Conservation (phyloP, 2,113 vertebrate genomes). For the Rutilus rutilus region DNA sequence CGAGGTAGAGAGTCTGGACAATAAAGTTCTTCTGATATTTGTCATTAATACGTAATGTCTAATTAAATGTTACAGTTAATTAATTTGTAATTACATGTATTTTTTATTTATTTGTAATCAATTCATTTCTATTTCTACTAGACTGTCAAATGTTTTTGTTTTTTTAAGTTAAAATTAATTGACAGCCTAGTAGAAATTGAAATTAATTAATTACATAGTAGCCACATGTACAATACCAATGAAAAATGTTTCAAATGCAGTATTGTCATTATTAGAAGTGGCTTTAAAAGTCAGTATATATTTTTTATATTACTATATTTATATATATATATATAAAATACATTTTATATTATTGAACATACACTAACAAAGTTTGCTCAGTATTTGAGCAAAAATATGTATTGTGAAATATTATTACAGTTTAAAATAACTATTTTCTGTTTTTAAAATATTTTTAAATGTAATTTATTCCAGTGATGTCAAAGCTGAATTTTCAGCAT, state of each 20-base stretch:
- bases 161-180: background rate
- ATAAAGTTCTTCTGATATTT: no score
- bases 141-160: background rate
- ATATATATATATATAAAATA: no score
- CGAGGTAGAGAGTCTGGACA: slow-evolving; percentile 75
- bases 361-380: background rate
- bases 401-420: background rate
- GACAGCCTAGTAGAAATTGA: background rate
- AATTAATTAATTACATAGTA: background rate
- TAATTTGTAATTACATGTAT: background rate
- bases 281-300: background rate
- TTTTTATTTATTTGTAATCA: background rate
- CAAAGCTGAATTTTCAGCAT: background rate
- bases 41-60: no score
- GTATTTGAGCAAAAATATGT: background rate
- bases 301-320: no score
- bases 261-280: background rate
- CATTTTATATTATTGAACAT: background rate
- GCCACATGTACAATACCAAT: background rate
- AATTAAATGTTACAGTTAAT: no score
- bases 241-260: background rate
- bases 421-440: background rate
- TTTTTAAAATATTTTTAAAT: background rate
- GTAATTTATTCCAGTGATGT: background rate
- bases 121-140: background rate